phyloP scores from a whole-genome alignment of 1,140 invertebrate species.

The Drosophila ohnishii region DNA sequence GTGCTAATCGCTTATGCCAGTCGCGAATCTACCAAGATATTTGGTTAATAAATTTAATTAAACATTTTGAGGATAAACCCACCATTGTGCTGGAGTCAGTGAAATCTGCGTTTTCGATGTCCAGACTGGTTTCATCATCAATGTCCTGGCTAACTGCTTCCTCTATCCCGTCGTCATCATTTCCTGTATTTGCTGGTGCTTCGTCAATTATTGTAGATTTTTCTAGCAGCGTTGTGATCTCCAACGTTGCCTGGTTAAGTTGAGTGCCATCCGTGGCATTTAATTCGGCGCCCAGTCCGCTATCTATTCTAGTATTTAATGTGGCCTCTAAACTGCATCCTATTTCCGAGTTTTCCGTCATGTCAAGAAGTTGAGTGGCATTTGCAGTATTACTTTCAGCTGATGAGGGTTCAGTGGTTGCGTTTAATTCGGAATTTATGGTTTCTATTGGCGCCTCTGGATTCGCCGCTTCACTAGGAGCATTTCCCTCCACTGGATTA shows the following conservation, averaged over 20 bases:
- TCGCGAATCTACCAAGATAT: slow-evolving; percentile 50
- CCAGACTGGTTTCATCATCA: background rate
- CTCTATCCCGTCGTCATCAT: too few species aligned
- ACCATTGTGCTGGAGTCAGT: slow-evolving; percentile 15
- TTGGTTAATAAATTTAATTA: background rate
- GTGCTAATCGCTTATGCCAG: slow-evolving; percentile 71
- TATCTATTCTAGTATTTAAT: background rate
- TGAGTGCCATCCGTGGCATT: background rate
- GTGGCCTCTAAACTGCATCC: background rate
- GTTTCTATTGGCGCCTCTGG: background rate
- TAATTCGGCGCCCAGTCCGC: slow-evolving; percentile 10
- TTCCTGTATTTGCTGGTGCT: background rate
- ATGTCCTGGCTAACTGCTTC: background rate
- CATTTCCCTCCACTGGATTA: background rate
- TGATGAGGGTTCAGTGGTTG: too few species aligned
- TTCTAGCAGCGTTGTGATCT: background rate
- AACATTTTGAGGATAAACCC: background rate
- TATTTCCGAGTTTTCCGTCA: background rate
- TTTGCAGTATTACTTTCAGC: background rate
- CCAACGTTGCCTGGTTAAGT: slow-evolving; percentile 8
- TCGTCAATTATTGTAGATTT: slow-evolving; percentile 15
- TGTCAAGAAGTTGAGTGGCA: background rate
- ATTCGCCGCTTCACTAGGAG: background rate
- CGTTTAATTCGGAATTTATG: too few species aligned
- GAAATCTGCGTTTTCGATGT: background rate